These are phyloP conservation scores for Pollimyrus isidori DNA, from an alignment of 2,113 vertebrate species.

Conservation along the genomic window DNA sequence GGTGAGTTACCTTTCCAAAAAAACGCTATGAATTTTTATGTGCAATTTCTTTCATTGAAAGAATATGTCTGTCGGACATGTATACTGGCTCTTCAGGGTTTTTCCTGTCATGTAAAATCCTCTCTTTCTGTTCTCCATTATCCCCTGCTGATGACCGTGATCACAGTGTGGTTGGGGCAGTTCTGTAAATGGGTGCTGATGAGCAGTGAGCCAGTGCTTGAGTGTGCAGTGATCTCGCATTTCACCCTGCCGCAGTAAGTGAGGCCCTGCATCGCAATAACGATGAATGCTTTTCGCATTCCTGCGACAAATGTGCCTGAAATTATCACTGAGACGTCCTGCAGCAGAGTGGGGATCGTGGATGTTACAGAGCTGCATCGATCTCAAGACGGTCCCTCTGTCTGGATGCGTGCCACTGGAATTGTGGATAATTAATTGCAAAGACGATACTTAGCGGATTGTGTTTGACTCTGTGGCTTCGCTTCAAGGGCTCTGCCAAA, in stretches of 20 bases:
- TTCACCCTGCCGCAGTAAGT: neutral
- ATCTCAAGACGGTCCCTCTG: neutral
- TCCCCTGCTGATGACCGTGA: neutral
- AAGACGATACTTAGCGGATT: neutral
- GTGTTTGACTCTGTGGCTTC: neutral
- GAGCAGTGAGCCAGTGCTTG: neutral
- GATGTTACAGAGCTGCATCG: neutral
- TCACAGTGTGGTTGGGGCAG: neutral
- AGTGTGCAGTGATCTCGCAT: neutral
- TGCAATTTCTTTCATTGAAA: neutral
- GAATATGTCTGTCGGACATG: neutral
- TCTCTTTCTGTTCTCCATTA: neutral
- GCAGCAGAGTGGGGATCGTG: neutral
- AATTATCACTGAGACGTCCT: neutral
- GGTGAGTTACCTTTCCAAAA: conserved; percentile 60
- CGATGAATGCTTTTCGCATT: neutral
- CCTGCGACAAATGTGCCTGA: neutral
- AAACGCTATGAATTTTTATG: neutral
- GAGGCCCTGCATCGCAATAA: neutral
- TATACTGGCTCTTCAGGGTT: neutral
- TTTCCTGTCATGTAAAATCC: neutral
- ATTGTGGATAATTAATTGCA: neutral
- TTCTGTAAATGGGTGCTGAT: neutral
- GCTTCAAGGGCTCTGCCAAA: neutral
- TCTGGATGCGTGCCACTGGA: neutral